Conservation (phyloP, 2,888 invertebrate species). For the Agrilus mali region DNA sequence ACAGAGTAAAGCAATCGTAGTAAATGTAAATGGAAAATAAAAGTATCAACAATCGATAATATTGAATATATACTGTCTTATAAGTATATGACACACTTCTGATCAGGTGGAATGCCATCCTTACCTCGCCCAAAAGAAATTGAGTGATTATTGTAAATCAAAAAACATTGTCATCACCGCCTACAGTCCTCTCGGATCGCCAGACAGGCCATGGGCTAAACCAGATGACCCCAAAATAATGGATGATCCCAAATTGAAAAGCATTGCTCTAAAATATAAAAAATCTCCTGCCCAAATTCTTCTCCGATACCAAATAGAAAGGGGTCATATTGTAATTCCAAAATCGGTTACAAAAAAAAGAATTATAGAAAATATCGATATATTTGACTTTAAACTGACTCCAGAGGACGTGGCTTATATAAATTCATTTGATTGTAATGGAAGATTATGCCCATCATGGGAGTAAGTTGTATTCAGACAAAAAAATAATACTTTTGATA, state of each 20-base stretch:
- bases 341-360: slow-evolving; percentile 65
- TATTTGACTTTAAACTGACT: slow-evolving; percentile 61
- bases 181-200: slow-evolving; percentile 75
- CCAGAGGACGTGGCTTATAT: slow-evolving; percentile 54
- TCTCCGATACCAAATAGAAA: slow-evolving; percentile 51
- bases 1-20: too few species aligned
- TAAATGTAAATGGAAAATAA: too few species aligned
- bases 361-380: slow-evolving; percentile 55
- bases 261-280: slow-evolving; percentile 46
- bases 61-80: too few species aligned
- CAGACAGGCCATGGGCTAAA: slow-evolving; percentile 72
- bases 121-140: slow-evolving; percentile 56
- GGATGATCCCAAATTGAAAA: slow-evolving; percentile 56
- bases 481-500: too few species aligned
- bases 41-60: too few species aligned
- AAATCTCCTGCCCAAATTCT: slow-evolving; percentile 60
- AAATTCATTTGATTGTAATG: slow-evolving; percentile 58
- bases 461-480: slow-evolving; percentile 48
- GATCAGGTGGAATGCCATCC: slow-evolving; percentile 73
- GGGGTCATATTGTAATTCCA: slow-evolving; percentile 63
- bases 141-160: slow-evolving; percentile 56
- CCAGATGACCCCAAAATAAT: slow-evolving; percentile 58
- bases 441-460: slow-evolving; percentile 49
- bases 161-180: slow-evolving; percentile 59
- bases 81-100: too few species aligned